Evolutionary conservation across 1,140 invertebrate species (phyloP).

Genomic region (Plectus sambesii): DNA sequence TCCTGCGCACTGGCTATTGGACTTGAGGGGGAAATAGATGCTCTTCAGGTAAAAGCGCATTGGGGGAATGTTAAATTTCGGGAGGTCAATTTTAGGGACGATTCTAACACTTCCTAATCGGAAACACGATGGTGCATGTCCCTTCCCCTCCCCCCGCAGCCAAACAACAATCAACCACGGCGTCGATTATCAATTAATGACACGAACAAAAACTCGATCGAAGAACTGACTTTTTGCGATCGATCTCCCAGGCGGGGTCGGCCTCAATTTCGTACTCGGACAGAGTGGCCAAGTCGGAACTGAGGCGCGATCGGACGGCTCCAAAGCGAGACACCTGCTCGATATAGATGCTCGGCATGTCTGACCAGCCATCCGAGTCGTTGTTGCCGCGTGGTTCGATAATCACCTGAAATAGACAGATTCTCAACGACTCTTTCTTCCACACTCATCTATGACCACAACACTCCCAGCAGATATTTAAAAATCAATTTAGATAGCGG

Average conservation of each 20-base stretch:
- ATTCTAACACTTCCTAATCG: too few relatives aligned
- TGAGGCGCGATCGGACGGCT: conserved; percentile 26
- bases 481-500: conserved; percentile 1
- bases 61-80: too few relatives aligned
- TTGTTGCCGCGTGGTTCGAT: conserved; percentile 36
- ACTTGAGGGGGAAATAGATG: too few relatives aligned
- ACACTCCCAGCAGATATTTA: background rate
- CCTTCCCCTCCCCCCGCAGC: too few relatives aligned
- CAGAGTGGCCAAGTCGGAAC: conserved; percentile 28
- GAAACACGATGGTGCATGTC: too few relatives aligned
- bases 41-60: too few relatives aligned
- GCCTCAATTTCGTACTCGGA: conserved; percentile 44
- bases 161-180: too few relatives aligned
- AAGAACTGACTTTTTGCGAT: conserved; percentile 25
- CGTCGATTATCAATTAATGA: too few relatives aligned
- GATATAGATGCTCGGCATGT: conserved; percentile 37
- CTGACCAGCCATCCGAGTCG: conserved; percentile 31
- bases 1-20: too few relatives aligned
- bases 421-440: background rate
- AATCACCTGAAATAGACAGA: conserved; percentile 30
- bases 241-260: conserved; percentile 40
- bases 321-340: too few relatives aligned
- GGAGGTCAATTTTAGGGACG: background rate
- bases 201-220: too few relatives aligned
- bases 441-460: too few relatives aligned